Base-by-base conservation (phyloP, 2,797 vertebrate species). In the Catamblyrhynchus diadema region DNA sequence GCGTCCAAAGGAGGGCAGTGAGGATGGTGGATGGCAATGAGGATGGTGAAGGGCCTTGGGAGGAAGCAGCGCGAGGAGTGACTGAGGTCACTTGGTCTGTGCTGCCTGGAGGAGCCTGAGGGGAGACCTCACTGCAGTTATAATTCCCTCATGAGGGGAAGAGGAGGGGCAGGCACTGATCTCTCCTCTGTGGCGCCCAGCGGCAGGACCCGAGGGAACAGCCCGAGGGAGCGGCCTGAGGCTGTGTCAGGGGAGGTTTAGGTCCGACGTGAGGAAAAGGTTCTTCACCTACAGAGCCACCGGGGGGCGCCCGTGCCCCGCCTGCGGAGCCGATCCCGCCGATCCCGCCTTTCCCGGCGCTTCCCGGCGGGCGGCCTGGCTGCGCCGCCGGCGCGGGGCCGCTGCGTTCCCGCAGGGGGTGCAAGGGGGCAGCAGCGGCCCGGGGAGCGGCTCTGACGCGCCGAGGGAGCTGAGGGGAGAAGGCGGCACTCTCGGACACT, bases 31-130 rank as follows among this genome's bases (percentile, higher is more conserved):
- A 53, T 42, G 16, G 13, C 24, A 53, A 12, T 1, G 2, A 27
- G 9, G 13, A 30, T 33, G 24, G n/a, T 39, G 47, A 39, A 53
- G 10, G 23, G 24, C 33, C 28, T 30, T 1, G 9, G 53, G 47
- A 7, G 6, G 54, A 60, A 24, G 20, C 5, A 0, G 0, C n/a
- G 11, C 2, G 28, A 0, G 20, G 16, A 24, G 28, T 0, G 0
- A 2, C 28, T 45, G 54, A 53, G 23, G 28, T 37, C 16, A 24
- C 19, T 45, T 1, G 4, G 15, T 51, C 62, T 17, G 23, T 14
- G 13, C 39, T 39, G 39, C 28, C n/a, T 9, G 54, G 23, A 20
- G 39, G 8, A 67, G n/a, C 1, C 19, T n/a, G 53, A 28, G 15
- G 19, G 45, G 7, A 24, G 7, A 41, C 25, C 5, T 42, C 45